A percentile compares a stretch with the other conserved stretches of the same genome.
Conservation (phyloP, 2,888 invertebrate species). For the Tipula lateralis region DNA sequence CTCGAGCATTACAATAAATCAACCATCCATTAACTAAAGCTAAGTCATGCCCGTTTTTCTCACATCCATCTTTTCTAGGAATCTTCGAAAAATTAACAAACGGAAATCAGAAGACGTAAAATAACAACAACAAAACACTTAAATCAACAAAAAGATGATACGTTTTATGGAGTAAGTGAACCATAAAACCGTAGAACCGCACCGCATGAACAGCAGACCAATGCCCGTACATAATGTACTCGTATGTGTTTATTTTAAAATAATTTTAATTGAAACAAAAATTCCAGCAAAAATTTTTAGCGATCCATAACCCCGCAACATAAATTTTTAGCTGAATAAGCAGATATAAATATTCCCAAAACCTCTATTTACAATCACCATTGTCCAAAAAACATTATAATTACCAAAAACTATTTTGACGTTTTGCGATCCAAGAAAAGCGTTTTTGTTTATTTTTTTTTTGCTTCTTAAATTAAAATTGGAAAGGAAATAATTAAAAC, state of each 20-base stretch:
- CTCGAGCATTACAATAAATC: background rate
- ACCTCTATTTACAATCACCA: background rate
- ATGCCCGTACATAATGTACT: background rate
- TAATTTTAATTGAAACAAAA: background rate
- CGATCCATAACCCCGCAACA: background rate
- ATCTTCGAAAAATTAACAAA: background rate
- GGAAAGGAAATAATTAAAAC: background rate
- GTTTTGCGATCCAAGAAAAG: background rate
- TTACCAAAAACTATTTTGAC: background rate
- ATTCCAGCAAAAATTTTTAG: background rate
- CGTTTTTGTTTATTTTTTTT: background rate
- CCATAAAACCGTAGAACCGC: background rate
- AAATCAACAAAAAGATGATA: background rate
- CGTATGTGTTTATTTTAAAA: too few species aligned
- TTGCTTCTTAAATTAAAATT: background rate
- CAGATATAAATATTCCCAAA: background rate
- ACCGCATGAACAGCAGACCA: background rate
- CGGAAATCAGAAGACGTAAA: too few species aligned
- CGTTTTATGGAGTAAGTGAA: background rate
- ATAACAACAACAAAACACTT: too few species aligned
- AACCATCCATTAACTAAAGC: background rate
- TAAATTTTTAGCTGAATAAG: background rate
- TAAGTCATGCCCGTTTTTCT: background rate
- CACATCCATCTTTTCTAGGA: background rate
- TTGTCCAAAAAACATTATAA: background rate